A percentile compares a stretch with the other conserved stretches of the same genome.
phyloP scores from a whole-genome alignment of 2,113 vertebrate species.

The Chaetodon auriga region DNA sequence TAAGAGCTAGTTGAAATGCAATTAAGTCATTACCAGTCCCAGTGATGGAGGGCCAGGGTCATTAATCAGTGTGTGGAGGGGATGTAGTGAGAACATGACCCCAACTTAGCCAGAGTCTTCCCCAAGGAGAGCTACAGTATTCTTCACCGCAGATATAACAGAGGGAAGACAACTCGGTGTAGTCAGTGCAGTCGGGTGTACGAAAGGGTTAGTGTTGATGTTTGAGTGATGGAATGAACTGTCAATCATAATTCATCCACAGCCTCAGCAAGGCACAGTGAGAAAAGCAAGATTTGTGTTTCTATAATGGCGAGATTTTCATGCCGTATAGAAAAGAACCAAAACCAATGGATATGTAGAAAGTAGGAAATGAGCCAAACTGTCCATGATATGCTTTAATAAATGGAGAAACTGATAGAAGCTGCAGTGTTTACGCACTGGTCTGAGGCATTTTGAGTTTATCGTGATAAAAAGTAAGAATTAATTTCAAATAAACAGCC shows the following conservation, averaged over 20 bases:
- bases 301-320: not conserved
- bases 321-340: not conserved
- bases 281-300: not conserved
- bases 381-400: not conserved
- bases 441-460: not conserved
- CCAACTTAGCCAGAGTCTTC: not conserved
- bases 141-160: not conserved
- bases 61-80: constrained; percentile 23
- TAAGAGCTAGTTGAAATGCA: constrained; percentile 32
- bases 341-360: not conserved
- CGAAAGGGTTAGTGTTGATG: not conserved
- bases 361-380: not conserved
- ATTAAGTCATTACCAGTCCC: constrained; percentile 40
- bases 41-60: constrained; percentile 6
- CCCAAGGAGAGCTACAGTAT: too few species aligned
- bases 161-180: not conserved
- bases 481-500: constrained; percentile 3
- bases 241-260: not conserved
- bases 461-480: not conserved
- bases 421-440: not conserved
- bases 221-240: not conserved
- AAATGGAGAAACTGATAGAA: not conserved
- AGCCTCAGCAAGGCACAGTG: not conserved
- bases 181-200: not conserved
- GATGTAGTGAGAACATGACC: not conserved